Conservation (phyloP, 2,113 vertebrate species). For the Cranoglanis bouderius region DNA sequence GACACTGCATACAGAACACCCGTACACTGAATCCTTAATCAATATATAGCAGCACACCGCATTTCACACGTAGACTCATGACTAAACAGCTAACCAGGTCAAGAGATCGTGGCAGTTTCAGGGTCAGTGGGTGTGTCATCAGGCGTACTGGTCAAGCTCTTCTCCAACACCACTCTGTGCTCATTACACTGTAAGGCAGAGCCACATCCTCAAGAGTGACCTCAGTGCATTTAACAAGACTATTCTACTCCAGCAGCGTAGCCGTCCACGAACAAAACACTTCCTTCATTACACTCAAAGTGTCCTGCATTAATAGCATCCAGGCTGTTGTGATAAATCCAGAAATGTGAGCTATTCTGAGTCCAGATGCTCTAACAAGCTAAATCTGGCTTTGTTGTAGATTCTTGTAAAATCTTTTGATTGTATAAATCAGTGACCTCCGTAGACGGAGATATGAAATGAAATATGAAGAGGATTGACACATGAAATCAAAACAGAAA, state of each 20-base stretch:
- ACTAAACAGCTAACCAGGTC: not conserved
- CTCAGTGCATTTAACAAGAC: slow-evolving; percentile 47
- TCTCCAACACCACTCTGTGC: slow-evolving; percentile 35
- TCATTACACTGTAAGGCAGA: slow-evolving; percentile 49
- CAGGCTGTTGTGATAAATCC: not conserved
- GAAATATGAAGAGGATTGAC: not conserved
- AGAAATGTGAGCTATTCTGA: not conserved
- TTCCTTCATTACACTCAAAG: slow-evolving; percentile 39
- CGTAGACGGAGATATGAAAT: not conserved
- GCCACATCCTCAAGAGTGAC: slow-evolving; percentile 17
- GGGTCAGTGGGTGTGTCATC: not conserved
- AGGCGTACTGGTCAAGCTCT: not conserved
- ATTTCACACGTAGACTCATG: slow-evolving; percentile 1
- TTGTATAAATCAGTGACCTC: not conserved
- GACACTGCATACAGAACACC: slow-evolving; percentile 47
- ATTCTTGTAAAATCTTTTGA: not conserved
- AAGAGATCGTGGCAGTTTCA: not conserved
- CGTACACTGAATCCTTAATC: slow-evolving; percentile 36
- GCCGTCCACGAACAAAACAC: not conserved
- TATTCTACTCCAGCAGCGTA: not conserved
- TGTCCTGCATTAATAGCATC: not conserved
- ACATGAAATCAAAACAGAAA: not conserved
- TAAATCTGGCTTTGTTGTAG: not conserved
- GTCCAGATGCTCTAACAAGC: slow-evolving; percentile 24
- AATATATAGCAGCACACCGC: not conserved